A percentile compares a stretch with the other conserved stretches of the same genome.
Evolutionary conservation across 2,888 invertebrate genomes (phyloP).

Genomic region (Scaptomyza caliginosa): DNA sequence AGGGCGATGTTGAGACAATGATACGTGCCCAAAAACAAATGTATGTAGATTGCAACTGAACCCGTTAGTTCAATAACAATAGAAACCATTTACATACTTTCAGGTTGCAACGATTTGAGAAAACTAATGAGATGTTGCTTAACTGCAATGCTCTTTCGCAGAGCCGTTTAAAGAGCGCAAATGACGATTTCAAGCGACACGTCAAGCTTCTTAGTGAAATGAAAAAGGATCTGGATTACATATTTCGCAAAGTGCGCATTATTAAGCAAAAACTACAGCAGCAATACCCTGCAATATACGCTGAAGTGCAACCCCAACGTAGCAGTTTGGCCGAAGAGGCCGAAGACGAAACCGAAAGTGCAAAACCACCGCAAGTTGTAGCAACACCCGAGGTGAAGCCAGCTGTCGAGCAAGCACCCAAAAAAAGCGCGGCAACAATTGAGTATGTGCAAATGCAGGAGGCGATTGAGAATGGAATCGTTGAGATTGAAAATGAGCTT

Average conservation of each 20-base stretch:
- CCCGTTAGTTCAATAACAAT: neutral
- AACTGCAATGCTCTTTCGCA: conserved; percentile 98
- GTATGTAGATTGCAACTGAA: conserved; percentile 85
- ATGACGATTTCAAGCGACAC: conserved; percentile 95
- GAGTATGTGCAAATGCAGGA: conserved; percentile 84
- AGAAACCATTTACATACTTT: neutral
- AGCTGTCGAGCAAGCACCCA: conserved; percentile 54
- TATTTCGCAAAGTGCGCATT: conserved; percentile 95
- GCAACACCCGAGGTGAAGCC: conserved; percentile 38
- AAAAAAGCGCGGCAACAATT: conserved; percentile 78
- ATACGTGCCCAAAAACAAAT: conserved; percentile 96
- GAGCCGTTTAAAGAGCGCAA: conserved; percentile 92
- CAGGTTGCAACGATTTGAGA: conserved; percentile 98
- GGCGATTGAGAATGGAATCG: conserved; percentile 82
- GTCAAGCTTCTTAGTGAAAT: conserved; percentile 94
- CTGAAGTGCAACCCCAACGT: conserved; percentile 85
- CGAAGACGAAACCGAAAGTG: conserved; percentile 83
- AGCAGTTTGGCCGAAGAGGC: conserved; percentile 85
- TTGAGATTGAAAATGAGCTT: conserved; percentile 82
- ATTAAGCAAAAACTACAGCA: conserved; percentile 92
- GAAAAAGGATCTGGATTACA: conserved; percentile 97
- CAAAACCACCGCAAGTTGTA: conserved; percentile 58
- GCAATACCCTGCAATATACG: conserved; percentile 89
- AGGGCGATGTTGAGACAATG: conserved; percentile 94
- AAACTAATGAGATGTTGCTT: conserved; percentile 99